Base-by-base conservation (phyloP, 2,113 vertebrate genomes). In the Monarcha castaneiventris region DNA sequence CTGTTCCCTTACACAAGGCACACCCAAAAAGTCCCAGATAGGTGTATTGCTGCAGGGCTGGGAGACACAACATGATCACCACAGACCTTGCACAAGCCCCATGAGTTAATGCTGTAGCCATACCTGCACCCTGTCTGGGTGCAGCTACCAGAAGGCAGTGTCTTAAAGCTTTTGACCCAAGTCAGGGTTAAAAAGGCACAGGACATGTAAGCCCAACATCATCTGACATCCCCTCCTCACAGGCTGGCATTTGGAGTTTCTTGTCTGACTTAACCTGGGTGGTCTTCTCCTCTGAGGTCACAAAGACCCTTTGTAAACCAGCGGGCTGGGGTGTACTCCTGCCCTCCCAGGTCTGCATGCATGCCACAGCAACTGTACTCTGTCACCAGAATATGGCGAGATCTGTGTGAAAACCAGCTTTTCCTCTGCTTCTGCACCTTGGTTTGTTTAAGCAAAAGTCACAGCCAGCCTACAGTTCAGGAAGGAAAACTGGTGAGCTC, bases 31-130 rank as follows among this genome's bases (percentile, higher is more conserved):
- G 16, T 46, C 17, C 35, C 2, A 3, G n/a, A 29, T 29, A 16
- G 19, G 33, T 46, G 29, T 67, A 22, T n/a, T 27, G 32, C 66
- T 49, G 32, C 56, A 48, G n/a, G 41, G 30, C 49, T 78, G 51
- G 27, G 29, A 62, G 7, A 44, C 1, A 1, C 0, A 4, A 12
- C 5, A 30, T 4, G 32, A 26, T 69, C 25, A 13, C 12, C 30
- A 32, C 58, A 63, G 52, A 29, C 46, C 27, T 33, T 33, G 30
- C 82, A 67, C 64, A 77, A 78, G 48, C 15, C 23, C 46, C 30
- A 6, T 3, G 15, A 51, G 29, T 22, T 26, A 46, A 22, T 29
- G 49, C 64, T 46, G 39, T 44, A 26, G 54, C 35, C 16, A 10
- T 16, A 18, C 8, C 9, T 68, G 44, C 49, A 49, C 39, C 62